Conservation (phyloP, 2,797 vertebrate genomes). For the Eidolon dupreanum region DNA sequence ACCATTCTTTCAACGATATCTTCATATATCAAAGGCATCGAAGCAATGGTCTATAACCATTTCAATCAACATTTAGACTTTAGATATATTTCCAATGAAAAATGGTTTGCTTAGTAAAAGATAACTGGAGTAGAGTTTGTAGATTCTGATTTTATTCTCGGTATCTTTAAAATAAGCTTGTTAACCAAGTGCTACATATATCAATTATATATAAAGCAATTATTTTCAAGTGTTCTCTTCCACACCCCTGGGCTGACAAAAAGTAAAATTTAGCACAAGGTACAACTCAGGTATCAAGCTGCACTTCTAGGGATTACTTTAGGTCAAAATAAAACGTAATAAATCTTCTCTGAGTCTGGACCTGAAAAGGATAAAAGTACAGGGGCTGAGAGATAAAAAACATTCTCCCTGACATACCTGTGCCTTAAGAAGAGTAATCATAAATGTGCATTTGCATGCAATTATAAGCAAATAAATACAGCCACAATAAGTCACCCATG, state of each 20-base stretch:
- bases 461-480: conserved; percentile 52
- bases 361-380: not conserved
- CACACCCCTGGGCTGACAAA: not conserved
- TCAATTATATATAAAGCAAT: not conserved
- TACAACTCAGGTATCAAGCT: conserved; percentile 20
- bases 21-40: conserved; percentile 32
- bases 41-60: conserved; percentile 4
- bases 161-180: conserved; percentile 23
- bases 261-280: not conserved
- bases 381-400: conserved; percentile 1
- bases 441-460: not conserved
- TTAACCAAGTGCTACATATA: not conserved
- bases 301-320: not conserved
- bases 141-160: not conserved
- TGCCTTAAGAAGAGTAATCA: not conserved
- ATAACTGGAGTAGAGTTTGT: not conserved
- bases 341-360: not conserved
- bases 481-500: not conserved
- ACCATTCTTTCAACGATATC: conserved; percentile 10
- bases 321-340: conserved; percentile 41
- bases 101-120: conserved; percentile 49
- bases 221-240: not conserved
- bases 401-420: not conserved
- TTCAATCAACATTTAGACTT: conserved; percentile 49
- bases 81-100: conserved; percentile 46